Evolutionary conservation across 2,797 vertebrate species (phyloP).

Genomic region (Gallirallus australis): DNA sequence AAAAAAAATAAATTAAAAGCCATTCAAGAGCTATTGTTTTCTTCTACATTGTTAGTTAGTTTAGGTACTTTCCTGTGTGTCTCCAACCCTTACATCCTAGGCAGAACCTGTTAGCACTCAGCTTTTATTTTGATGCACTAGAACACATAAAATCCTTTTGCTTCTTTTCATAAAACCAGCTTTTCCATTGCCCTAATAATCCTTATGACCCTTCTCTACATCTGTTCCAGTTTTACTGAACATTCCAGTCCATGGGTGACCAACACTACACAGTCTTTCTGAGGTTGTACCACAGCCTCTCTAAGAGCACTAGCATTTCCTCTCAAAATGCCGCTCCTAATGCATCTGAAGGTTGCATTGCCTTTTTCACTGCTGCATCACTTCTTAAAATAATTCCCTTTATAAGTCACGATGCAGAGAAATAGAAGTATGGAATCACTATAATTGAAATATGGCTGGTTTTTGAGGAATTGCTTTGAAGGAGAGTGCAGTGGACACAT

Average conservation of each 20-base stretch:
- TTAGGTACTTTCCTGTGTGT: neutral
- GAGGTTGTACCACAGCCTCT: neutral
- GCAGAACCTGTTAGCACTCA: neutral
- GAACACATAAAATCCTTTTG: constrained; percentile 26
- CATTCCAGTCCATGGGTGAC: constrained; percentile 42
- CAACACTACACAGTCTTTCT: neutral
- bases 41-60: neutral
- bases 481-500: constrained; percentile 3
- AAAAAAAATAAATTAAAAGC: neutral
- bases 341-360: neutral
- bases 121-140: constrained; percentile 14
- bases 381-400: constrained; percentile 2
- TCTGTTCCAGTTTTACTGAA: constrained; percentile 59
- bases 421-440: constrained; percentile 44
- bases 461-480: constrained; percentile 67
- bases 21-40: neutral
- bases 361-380: neutral
- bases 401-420: neutral
- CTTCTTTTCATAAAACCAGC: neutral
- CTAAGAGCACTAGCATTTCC: constrained; percentile 18
- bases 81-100: neutral
- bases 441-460: constrained; percentile 47
- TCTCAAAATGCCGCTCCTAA: neutral
- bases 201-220: constrained; percentile 2
- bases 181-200: constrained; percentile 17